Evolutionary conservation across 2,888 invertebrate genomes (phyloP).

Genomic region (Cantharis lateralis): DNA sequence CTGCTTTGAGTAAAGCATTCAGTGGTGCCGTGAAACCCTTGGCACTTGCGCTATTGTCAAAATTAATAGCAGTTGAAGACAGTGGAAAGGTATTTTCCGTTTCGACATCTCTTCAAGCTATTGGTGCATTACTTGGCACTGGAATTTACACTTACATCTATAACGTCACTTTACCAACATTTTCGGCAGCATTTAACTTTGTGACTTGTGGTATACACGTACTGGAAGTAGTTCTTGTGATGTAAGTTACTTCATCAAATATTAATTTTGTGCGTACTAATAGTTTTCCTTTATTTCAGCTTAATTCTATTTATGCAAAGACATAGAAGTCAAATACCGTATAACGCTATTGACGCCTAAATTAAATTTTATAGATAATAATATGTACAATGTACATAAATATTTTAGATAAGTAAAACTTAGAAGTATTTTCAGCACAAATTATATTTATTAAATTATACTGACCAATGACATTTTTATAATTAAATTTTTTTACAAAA

Average conservation of each 20-base stretch:
- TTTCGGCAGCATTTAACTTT: conserved; percentile 65
- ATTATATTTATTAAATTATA: neutral
- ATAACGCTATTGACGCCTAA: neutral
- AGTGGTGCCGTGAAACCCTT: conserved; percentile 63
- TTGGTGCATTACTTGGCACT: conserved; percentile 65
- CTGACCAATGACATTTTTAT: neutral
- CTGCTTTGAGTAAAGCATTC: conserved; percentile 57
- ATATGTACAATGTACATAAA: neutral
- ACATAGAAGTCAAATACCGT: neutral
- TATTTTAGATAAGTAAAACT: neutral
- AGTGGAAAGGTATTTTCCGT: conserved; percentile 69
- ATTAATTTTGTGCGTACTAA: neutral
- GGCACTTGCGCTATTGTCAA: conserved; percentile 64
- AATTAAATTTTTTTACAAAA: neutral
- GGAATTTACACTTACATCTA: conserved; percentile 70
- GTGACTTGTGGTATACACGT: conserved; percentile 58
- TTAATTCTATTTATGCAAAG: conserved; percentile 7
- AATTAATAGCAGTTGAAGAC: conserved; percentile 64
- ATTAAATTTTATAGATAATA: neutral
- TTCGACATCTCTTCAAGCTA: conserved; percentile 67
- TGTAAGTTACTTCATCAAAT: conserved; percentile 56
- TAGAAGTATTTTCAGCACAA: neutral
- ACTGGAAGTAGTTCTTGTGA: conserved; percentile 56
- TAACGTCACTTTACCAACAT: conserved; percentile 59
- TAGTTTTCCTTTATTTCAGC: neutral